Base-by-base conservation (phyloP, 1,140 invertebrate genomes). In the Ceratosolen fusciceps region DNA sequence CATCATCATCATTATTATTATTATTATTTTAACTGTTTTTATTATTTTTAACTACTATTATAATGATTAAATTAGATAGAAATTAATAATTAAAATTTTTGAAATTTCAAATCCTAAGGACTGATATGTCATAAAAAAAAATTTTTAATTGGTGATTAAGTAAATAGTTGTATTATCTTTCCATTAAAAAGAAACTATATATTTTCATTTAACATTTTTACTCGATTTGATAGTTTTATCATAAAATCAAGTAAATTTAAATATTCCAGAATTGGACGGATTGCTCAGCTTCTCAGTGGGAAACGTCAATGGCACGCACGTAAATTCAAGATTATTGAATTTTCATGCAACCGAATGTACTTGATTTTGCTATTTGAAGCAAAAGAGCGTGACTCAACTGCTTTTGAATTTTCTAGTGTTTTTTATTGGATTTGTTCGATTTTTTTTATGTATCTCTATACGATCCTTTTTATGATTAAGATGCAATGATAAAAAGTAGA, bases 321-420 rank as follows among this genome's bases (percentile, higher is more conserved):
- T 39, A 67, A 67, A 21, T 37, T 67, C 7, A 14, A 67, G 62
- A 21, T 37, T 37, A 67, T 67, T 67, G 29, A 67, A 67, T 37
- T 67, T 67, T 31, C 21, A 37, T 21, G 34, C 34, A 21, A 4
- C 12, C 16, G 62, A 67, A 67, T 60, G 49, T 19, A 60, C 29
- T 60, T 60, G 56, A 60, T 60, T 60, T 24, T 60, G 29, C 9
- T 60, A 14, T 31, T 19, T 52, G 49, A 52, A 19, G 49, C 14
- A 16, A 52, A 52, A 52, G 12, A 43, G 39, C 39, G 5, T 12
- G 49, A 52, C 49, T 52, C 19, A 16, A 52, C 49, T 52, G 21
- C 19, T 52, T 52, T 52, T 19, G 49, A 19, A 52, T 52, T 52
- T 52, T 52, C 49, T 16, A 26, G 47, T 47, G 68, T 52, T 73